phyloP scores from a whole-genome alignment of 1,140 invertebrate genomes.

The Oedothorax gibbosus region DNA sequence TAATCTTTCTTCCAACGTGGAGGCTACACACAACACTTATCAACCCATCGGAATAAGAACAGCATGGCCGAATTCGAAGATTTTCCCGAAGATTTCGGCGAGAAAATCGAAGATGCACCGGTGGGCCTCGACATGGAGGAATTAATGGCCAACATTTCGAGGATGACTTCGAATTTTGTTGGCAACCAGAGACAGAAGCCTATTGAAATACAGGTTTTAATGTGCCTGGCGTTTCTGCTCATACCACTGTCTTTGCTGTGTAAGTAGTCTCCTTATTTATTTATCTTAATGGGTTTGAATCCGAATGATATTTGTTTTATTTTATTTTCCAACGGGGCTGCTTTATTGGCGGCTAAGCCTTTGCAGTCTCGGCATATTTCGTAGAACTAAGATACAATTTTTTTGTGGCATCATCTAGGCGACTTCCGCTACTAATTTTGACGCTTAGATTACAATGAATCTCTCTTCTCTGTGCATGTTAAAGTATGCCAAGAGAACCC shows the following conservation, averaged over 20 bases:
- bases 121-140: slow-evolving; percentile 39
- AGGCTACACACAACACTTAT: not conserved
- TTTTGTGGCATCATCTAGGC: too few species aligned
- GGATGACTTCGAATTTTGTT: slow-evolving; percentile 26
- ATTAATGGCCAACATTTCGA: slow-evolving; percentile 19
- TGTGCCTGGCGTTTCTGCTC: slow-evolving; percentile 25
- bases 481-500: too few species aligned
- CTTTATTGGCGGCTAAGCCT: too few species aligned
- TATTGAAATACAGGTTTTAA: not conserved
- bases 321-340: not conserved
- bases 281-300: not conserved
- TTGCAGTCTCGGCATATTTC: too few species aligned
- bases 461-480: too few species aligned
- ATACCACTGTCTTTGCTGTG: slow-evolving; percentile 36
- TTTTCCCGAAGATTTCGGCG: slow-evolving; percentile 9
- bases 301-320: too few species aligned
- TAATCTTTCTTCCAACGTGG: not conserved
- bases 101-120: slow-evolving; percentile 7
- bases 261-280: slow-evolving; percentile 9
- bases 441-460: too few species aligned
- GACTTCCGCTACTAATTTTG: too few species aligned
- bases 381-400: too few species aligned
- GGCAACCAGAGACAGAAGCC: slow-evolving; percentile 28
- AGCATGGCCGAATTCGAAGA: slow-evolving; percentile 1
- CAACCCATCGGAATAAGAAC: too few species aligned